Conservation (phyloP, 2,888 invertebrate species). For the Cataglyphis albicans region DNA sequence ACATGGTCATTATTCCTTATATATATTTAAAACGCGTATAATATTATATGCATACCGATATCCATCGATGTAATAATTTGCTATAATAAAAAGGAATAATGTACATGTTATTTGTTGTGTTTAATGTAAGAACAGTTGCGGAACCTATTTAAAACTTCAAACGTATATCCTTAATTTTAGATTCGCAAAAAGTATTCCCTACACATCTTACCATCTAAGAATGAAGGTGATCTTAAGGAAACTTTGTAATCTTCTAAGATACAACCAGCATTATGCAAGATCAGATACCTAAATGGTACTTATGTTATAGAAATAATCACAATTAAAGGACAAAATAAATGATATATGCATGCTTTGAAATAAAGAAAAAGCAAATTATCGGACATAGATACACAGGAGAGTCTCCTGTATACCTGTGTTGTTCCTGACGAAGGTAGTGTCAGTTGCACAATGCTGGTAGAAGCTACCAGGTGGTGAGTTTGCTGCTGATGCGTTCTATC, state of each 20-base stretch:
- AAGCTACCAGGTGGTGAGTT: slow-evolving; percentile 87
- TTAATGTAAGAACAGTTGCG: neutral
- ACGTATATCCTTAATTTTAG: neutral
- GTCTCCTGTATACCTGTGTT: slow-evolving; percentile 84
- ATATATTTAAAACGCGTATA: neutral
- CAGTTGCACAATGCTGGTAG: slow-evolving; percentile 95
- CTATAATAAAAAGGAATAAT: slow-evolving; percentile 24
- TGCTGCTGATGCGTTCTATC: slow-evolving; percentile 85
- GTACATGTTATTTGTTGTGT: slow-evolving; percentile 28
- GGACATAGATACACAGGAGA: slow-evolving; percentile 82
- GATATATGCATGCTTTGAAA: slow-evolving; percentile 67
- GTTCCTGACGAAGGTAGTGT: slow-evolving; percentile 88
- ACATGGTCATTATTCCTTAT: slow-evolving; percentile 27
- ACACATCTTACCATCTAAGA: slow-evolving; percentile 14
- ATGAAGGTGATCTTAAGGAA: slow-evolving; percentile 8
- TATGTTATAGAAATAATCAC: slow-evolving; percentile 43
- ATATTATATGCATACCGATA: neutral
- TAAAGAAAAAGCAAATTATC: slow-evolving; percentile 67
- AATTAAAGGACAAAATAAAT: slow-evolving; percentile 60
- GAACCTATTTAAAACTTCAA: neutral
- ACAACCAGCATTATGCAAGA: slow-evolving; percentile 84
- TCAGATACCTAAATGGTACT: slow-evolving; percentile 54
- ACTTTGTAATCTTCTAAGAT: slow-evolving; percentile 41
- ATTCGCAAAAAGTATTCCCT: neutral
- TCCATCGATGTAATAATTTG: neutral